These are phyloP conservation scores for Henicopernis longicauda DNA, from an alignment of 2,113 vertebrate species.

Conservation along the genomic window DNA sequence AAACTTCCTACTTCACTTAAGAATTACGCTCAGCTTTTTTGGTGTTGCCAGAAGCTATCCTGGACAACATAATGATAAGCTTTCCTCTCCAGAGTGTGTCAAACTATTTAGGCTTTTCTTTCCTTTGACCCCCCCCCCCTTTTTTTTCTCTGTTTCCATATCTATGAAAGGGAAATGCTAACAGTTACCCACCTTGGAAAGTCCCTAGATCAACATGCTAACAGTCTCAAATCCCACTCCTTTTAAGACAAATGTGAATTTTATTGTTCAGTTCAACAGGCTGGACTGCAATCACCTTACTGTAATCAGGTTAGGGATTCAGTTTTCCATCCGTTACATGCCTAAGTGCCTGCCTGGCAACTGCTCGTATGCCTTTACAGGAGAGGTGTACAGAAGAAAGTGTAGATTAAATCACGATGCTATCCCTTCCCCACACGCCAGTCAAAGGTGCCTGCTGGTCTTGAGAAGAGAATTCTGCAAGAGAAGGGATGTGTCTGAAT, in stretches of 20 bases:
- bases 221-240: neutral
- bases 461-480: neutral
- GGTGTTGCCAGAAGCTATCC: neutral
- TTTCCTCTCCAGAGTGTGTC: neutral
- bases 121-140: neutral
- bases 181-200: neutral
- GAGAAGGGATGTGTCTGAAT: neutral
- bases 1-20: constrained; percentile 52
- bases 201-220: neutral
- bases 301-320: neutral
- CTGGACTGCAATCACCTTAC: neutral
- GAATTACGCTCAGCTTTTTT: constrained; percentile 40
- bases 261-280: neutral
- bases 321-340: neutral
- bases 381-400: neutral
- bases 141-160: neutral
- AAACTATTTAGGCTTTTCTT: neutral
- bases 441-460: neutral
- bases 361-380: neutral
- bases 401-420: neutral
- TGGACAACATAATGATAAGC: neutral
- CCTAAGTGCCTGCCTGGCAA: neutral
- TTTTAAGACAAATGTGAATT: neutral
- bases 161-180: neutral
- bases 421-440: neutral